Conservation (phyloP, 2,113 vertebrate species). For the Ranitomeya variabilis region DNA sequence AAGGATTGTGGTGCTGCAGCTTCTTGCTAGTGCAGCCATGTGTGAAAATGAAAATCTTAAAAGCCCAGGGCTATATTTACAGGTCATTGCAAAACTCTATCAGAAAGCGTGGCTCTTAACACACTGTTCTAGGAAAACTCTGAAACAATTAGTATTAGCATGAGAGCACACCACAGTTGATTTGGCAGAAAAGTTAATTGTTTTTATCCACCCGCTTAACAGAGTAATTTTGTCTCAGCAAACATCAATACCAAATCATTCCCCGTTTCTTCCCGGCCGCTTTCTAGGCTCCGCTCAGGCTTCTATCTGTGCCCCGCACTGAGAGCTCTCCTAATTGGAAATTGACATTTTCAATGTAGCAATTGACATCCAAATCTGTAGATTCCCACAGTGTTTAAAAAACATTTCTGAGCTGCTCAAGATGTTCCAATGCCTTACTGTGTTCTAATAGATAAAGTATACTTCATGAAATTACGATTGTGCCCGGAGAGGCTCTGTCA, state of each 20-base stretch:
- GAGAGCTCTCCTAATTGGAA: slow-evolving; percentile 56
- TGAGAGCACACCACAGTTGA: slow-evolving; percentile 56
- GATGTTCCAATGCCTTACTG: slow-evolving; percentile 35
- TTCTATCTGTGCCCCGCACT: slow-evolving; percentile 45
- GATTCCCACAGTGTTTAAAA: slow-evolving; percentile 49
- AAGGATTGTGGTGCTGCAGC: slow-evolving; percentile 21
- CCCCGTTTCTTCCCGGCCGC: slow-evolving; percentile 31
- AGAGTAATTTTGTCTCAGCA: slow-evolving; percentile 58
- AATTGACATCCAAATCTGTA: slow-evolving; percentile 58
- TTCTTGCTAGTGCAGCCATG: slow-evolving; percentile 45
- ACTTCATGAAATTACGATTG: slow-evolving; percentile 26
- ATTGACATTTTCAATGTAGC: slow-evolving; percentile 56
- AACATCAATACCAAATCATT: slow-evolving; percentile 59
- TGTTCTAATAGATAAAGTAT: slow-evolving; percentile 37
- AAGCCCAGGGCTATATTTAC: slow-evolving; percentile 56
- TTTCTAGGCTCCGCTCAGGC: slow-evolving; percentile 23
- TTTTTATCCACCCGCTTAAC: slow-evolving; percentile 59
- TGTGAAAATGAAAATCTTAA: slow-evolving; percentile 56
- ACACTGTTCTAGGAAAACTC: slow-evolving; percentile 45
- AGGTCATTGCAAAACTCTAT: slow-evolving; percentile 55
- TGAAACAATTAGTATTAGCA: slow-evolving; percentile 57
- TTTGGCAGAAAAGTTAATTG: slow-evolving; percentile 60
- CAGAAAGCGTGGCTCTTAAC: slow-evolving; percentile 29
- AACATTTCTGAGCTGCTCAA: slow-evolving; percentile 26
- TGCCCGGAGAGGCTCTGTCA: slow-evolving; percentile 11